Base-by-base conservation (phyloP, 2,797 vertebrate species). In the Eulemur albifrons region DNA sequence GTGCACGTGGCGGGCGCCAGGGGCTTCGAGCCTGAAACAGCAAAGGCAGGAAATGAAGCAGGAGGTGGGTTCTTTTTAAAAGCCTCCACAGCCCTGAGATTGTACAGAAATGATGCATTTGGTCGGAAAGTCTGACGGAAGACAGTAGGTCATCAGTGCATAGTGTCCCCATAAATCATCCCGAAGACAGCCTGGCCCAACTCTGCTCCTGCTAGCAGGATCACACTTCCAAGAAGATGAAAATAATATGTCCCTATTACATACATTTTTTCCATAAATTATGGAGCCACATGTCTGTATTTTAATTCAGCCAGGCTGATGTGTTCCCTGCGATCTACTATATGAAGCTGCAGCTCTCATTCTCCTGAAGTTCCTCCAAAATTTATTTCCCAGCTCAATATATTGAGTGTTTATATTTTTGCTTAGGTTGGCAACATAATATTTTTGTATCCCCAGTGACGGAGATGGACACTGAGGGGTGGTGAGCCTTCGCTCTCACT, bases 351-450 rank as follows among this genome's bases (percentile, higher is more conserved):
- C 83, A 70, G 63, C 59, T 93, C 50, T 32, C n/a, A 81, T 88
- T 84, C 85, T 81, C 61, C 32, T 48, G 38, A 75, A 95, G 85
- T 52, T 75, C 63, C n/a, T 59, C 63, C 72, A 69, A 18, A 59
- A 93, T 94, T 90, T 96, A 52, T 85, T 77, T 75, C 54, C 65
- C 43, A 40, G 90, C 48, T 70, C 85, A 23, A 35, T 93, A 14
- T 75, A 54, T 48, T 48, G 76, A 10, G 69, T 20, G 25, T 11
- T 7, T 79, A 50, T 82, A 70, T 90, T 88, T 88, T 90, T 75
- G 79, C 94, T 90, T 59, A 72, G 73, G 82, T 52, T 69, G 93
- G 88, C 79, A 93, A 54, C 0, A 52, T 43, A 75, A 10, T 84
- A 52, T 85, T 79, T 75, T 67, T 35, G 0, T 54, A 11, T 82